Base-by-base conservation (phyloP, 92 coral and sea anemone species). In the Zoanthus solanderi region DNA sequence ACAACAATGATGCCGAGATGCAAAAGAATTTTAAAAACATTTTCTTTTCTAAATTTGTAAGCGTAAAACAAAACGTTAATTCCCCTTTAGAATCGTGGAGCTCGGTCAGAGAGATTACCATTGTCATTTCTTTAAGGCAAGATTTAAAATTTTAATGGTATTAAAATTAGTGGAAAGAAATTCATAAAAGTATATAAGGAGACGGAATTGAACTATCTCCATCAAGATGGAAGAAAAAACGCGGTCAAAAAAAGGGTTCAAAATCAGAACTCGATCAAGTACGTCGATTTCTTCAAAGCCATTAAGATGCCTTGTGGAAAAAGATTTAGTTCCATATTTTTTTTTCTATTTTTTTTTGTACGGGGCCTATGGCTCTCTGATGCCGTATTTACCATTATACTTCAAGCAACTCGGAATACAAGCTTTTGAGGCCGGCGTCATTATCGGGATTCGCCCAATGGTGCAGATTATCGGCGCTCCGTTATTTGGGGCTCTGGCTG, bases 351-450 rank as follows among this genome's bases (percentile, higher is more conserved):
- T 94, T 47, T 94, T 90, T 77, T 85, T 94, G 30, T 94, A 94
- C 66, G 96, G 94, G 0, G 91, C 96, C 28, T 86, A 78, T 47
- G 94, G 94, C 6, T 90, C 96, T 28, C 79, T 94, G 47, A 63
- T 90, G 52, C 94, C 96, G 72, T 94, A 92, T 79, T 69, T 94
- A 44, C 92, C 96, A 10, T 87, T 94, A 17, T 94, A 94, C 83
- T 85, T 94, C 71, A 94, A 94, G 84, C 89, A 89, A 72, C 90
- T 92, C 47, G 94, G 94, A 32, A 71, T 94, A 34, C 77, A 79
- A 34, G 93, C 94, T 9, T 89, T 87, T 74, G 92, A 94, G 50
- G 94, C 87, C 32, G 96, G 96, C 7, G 17, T 94, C 46, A 94
- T 94, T 30, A 89, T 92, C 30, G 96, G 96, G 42, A 50, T 90